Evolutionary conservation across 2,113 vertebrate genomes (phyloP).

Genomic region (Xenopus borealis): DNA sequence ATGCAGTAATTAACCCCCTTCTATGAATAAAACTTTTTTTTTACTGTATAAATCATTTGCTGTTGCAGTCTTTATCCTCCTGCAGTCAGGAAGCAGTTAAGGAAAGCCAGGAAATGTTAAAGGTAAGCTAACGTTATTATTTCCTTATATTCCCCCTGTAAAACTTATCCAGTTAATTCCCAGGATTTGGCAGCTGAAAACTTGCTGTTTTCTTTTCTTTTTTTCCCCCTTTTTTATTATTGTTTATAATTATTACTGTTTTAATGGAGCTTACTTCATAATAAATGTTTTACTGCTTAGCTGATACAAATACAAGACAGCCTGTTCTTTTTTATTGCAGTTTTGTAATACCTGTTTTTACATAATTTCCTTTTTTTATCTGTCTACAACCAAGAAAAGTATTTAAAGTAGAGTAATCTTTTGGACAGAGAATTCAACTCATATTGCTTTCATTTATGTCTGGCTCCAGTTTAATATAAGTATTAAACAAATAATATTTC

Average conservation of each 20-base stretch:
- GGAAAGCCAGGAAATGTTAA: neutral
- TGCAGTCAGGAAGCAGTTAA: neutral
- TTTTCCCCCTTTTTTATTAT: neutral
- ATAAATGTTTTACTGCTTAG: neutral
- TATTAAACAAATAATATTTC: neutral
- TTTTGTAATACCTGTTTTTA: neutral
- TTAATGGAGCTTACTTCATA: neutral
- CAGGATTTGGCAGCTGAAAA: neutral
- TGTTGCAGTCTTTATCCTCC: no score
- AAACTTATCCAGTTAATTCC: neutral
- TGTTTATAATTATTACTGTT: neutral
- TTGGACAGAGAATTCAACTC: neutral
- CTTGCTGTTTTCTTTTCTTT: neutral
- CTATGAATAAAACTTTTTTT: no score
- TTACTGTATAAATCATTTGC: no score
- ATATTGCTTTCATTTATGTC: neutral
- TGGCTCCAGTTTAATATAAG: neutral
- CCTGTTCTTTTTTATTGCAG: neutral
- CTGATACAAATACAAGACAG: neutral
- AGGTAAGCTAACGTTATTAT: neutral
- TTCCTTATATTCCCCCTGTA: neutral
- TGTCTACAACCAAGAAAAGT: neutral
- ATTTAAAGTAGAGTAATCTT: neutral
- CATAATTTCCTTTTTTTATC: constrained; percentile 2
- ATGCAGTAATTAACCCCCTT: no score